A percentile compares a stretch with the other conserved stretches of the same genome.
These are phyloP conservation scores for Trissolcus basalis DNA, from an alignment of 1,140 invertebrate genomes.

Conservation along the genomic window DNA sequence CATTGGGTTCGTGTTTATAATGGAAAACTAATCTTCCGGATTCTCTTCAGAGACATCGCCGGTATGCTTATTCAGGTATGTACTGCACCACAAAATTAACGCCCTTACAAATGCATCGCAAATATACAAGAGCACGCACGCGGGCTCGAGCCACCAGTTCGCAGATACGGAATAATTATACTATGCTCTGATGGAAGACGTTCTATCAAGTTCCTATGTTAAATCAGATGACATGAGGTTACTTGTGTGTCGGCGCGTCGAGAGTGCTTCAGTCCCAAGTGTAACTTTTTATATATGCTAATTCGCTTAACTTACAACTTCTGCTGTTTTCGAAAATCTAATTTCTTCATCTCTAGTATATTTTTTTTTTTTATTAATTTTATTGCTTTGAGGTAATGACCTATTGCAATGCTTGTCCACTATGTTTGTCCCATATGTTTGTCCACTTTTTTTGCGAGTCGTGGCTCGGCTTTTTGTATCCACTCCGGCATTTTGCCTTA, in stretches of 20 bases:
- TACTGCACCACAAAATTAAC: conserved; percentile 55
- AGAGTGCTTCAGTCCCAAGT: no score
- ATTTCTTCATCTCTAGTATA: no score
- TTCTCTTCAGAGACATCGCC: conserved; percentile 45
- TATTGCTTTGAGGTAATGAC: no score
- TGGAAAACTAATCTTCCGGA: conserved; percentile 58
- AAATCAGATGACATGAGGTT: conserved; percentile 61
- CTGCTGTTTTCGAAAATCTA: no score
- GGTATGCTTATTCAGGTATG: conserved; percentile 54
- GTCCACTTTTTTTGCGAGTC: no score
- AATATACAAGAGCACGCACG: conserved; percentile 57
- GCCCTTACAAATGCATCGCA: conserved; percentile 57
- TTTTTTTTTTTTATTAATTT: no score
- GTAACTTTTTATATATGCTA: neutral
- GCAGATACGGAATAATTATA: conserved; percentile 60
- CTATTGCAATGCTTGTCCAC: no score
- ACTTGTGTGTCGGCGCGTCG: conserved; percentile 37
- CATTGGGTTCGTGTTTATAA: conserved; percentile 54
- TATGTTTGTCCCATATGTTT: no score
- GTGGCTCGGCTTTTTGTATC: no score
- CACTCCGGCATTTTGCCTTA: no score
- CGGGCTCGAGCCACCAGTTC: conserved; percentile 44
- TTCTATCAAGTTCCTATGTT: conserved; percentile 59
- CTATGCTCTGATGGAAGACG: conserved; percentile 54
- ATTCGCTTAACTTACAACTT: neutral